Conservation (phyloP, 2,113 vertebrate genomes). For the Chascanopsetta lugubris region DNA sequence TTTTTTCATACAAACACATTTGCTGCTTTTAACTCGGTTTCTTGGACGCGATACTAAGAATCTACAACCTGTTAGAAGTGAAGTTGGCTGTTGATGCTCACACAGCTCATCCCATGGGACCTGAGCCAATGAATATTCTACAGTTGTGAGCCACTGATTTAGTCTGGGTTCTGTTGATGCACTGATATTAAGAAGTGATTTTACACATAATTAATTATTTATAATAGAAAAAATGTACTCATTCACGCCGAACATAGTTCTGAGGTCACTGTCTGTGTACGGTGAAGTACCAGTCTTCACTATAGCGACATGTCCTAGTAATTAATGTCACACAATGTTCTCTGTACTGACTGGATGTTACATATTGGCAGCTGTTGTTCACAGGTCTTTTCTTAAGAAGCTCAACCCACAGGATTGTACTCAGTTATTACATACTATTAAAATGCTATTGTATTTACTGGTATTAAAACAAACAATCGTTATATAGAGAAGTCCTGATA, state of each 20-base stretch:
- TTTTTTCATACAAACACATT: slow-evolving; percentile 23
- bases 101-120: slow-evolving; percentile 56
- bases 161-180: slow-evolving; percentile 49
- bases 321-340: background rate
- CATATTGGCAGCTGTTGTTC: too few relatives aligned
- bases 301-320: background rate
- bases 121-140: slow-evolving; percentile 45
- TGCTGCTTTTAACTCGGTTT: slow-evolving; percentile 6
- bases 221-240: too few relatives aligned
- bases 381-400: background rate
- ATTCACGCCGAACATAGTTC: too few relatives aligned
- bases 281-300: too few relatives aligned
- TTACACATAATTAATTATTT: too few relatives aligned
- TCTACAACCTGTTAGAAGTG: slow-evolving; percentile 25
- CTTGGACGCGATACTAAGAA: slow-evolving; percentile 17
- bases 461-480: too few relatives aligned
- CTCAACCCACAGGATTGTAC: background rate
- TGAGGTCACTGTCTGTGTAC: slow-evolving; percentile 12
- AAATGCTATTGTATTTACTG: too few relatives aligned
- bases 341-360: slow-evolving; percentile 4
- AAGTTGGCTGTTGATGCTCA: slow-evolving; percentile 47
- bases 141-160: slow-evolving; percentile 43
- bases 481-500: too few relatives aligned
- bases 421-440: too few relatives aligned
- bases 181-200: slow-evolving; percentile 44